A percentile compares a stretch with the other conserved stretches of the same genome.
phyloP scores from a whole-genome alignment of 2,888 invertebrate genomes.

The Megastigmus dorsalis region DNA sequence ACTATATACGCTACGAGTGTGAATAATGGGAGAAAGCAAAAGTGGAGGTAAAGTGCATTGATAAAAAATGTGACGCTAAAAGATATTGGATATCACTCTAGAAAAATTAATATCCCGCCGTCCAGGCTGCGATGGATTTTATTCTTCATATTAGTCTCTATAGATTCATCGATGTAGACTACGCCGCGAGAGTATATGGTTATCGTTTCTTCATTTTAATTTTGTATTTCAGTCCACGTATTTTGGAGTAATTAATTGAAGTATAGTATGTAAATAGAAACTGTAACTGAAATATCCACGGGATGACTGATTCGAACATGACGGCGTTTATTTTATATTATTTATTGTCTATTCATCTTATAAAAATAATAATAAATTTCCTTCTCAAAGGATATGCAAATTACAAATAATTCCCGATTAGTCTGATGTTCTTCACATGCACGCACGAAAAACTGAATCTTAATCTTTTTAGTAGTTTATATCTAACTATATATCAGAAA shows the following conservation, averaged over 20 bases:
- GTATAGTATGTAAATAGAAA: too few species aligned
- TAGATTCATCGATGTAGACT: not conserved
- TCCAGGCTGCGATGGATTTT: not conserved
- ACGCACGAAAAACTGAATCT: too few species aligned
- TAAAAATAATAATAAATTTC: too few species aligned
- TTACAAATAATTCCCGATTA: too few species aligned
- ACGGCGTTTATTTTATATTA: too few species aligned
- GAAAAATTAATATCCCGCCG: conserved; percentile 6
- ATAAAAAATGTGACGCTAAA: not conserved
- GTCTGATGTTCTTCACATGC: too few species aligned
- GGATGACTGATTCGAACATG: too few species aligned
- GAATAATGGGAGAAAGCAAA: not conserved
- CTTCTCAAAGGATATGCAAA: too few species aligned
- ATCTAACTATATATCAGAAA: too few species aligned
- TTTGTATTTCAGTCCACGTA: not conserved
- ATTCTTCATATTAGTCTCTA: not conserved
- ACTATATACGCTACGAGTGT: not conserved
- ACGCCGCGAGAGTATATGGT: not conserved
- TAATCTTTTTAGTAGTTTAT: too few species aligned
- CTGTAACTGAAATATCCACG: too few species aligned
- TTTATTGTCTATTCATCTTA: too few species aligned
- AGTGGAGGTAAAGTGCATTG: conserved; percentile 4
- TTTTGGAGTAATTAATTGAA: not conserved
- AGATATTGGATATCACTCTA: conserved; percentile 11
- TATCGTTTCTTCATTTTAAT: not conserved